Base-by-base conservation (phyloP, 2,888 invertebrate genomes). In the Brassicogethes aeneus region DNA sequence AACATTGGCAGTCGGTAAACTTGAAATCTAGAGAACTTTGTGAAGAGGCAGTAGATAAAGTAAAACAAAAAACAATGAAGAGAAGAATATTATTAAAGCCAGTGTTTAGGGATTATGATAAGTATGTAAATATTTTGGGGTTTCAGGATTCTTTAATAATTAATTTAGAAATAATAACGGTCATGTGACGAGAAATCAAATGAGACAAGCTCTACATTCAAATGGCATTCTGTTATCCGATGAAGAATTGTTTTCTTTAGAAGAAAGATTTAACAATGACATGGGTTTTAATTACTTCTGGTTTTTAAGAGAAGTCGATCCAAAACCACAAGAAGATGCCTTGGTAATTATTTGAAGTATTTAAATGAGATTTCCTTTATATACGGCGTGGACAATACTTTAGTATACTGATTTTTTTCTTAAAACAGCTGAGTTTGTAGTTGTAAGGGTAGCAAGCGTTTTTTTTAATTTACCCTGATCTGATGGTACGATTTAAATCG, bases 251-350 rank as follows among this genome's bases (percentile, higher is more conserved):
- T 76, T 76, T 41, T 78, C 85, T 14, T 70, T 88, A 34, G 80
- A 84, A 59, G 72, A 72, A 53, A 72, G 82, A 47, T 86, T 82
- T 67, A 77, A 78, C 45, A 81, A 86, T 61, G 80, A 85, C 59
- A 65, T 79, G 57, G 87, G 86, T 15, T 86, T 88, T 64, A 80
- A 79, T 69, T 88, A 86, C 59, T 71, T 73, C 45, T 73, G 73
- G 52, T 79, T 88, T 51, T 66, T 87, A 39, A 74, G 76, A 41
- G 85, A 85, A 66, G 76, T 80, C 50, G 73, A 75, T 48, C 63
- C 72, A 1, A 59, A 58, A 38, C 55, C 61, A 2, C 51, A 65
- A 17, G 68, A 67, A 40, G 58, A 62, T 44, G 68, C 71, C 3
- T 45, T 71, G 57, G 69, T 69, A 57, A 47, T 44, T 34, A 29